phyloP scores from a whole-genome alignment of 2,113 vertebrate genomes.

The Tragelaphus strepsiceros region DNA sequence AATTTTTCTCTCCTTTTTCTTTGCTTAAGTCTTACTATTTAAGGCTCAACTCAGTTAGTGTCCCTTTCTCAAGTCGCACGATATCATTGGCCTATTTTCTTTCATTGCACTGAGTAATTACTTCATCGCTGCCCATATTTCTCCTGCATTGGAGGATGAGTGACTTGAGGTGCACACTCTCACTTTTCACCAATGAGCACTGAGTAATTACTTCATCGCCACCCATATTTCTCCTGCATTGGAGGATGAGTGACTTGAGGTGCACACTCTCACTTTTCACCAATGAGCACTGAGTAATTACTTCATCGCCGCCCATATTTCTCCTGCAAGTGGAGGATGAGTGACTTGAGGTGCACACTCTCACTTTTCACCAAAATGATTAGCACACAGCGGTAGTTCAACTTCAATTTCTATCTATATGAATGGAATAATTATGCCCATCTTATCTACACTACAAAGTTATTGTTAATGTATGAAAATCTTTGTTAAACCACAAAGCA shows the following conservation, averaged over 20 bases:
- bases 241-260: too few species aligned
- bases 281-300: not conserved
- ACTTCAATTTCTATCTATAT: not conserved
- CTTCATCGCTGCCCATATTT: not conserved
- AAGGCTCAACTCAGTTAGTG: not conserved
- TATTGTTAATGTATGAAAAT: not conserved
- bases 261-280: too few species aligned
- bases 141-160: not conserved
- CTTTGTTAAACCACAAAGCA: not conserved
- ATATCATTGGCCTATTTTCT: not conserved
- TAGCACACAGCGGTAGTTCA: not conserved
- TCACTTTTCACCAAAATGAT: not conserved
- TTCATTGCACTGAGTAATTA: not conserved
- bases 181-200: too few species aligned
- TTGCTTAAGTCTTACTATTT: not conserved
- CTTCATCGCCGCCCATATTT: not conserved
- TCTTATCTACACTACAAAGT: not conserved
- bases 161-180: too few species aligned
- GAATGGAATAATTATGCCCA: not conserved
- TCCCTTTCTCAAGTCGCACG: not conserved
- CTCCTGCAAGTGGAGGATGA: not conserved
- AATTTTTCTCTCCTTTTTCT: not conserved
- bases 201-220: not conserved
- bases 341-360: not conserved
- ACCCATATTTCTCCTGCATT: not conserved